Base-by-base conservation (phyloP, 2,113 vertebrate genomes). In the Melanostigma gelatinosum region DNA sequence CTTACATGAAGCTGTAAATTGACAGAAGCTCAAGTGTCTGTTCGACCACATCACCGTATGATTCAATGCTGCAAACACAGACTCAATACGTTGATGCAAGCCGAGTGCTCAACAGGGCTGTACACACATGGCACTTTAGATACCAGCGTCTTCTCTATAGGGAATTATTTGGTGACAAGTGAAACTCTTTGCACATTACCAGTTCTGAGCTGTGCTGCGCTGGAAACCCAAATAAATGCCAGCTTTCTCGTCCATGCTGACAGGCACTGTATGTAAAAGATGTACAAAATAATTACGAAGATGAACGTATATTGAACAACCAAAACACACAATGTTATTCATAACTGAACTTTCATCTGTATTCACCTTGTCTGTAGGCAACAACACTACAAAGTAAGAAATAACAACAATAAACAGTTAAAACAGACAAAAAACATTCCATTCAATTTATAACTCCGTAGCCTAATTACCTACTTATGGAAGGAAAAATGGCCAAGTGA, bases 11-110 rank as follows among this genome's bases (percentile, higher is more conserved):
- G 58, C 58, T 29, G 22, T 48, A 54, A 50, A 58, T n/a, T 57
- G 38, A 73, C 61, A 73, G 29, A 27, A 64, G 57, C 50, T 69
- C 12, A 9, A 29, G 50, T 27, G 34, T 72, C 68, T 48, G 22
- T 61, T 38, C 69, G 24, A 5, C 54, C n/a, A 24, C 54, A 24
- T 18, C 46, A 42, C 9, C 27, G 50, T 13, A 3, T 2, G n/a
- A n/a, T 44, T 13, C 8, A 79, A 24, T 13, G 24, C 24, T 12
- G 60, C 38, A 34, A n/a, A 50, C 32, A 27, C 54, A 12, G n/a
- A 27, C 55, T 27, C 24, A n/a, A 55, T 55, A 12, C 8, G 4
- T 24, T 24, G 9, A 55, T 13, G 55, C n/a, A 1, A 27, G 54
- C n/a, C 54, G 13, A 57, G n/a, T 12, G n/a, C n/a, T 18, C 10